phyloP scores from a whole-genome alignment of 2,113 vertebrate species.

The Tautogolabrus adspersus region DNA sequence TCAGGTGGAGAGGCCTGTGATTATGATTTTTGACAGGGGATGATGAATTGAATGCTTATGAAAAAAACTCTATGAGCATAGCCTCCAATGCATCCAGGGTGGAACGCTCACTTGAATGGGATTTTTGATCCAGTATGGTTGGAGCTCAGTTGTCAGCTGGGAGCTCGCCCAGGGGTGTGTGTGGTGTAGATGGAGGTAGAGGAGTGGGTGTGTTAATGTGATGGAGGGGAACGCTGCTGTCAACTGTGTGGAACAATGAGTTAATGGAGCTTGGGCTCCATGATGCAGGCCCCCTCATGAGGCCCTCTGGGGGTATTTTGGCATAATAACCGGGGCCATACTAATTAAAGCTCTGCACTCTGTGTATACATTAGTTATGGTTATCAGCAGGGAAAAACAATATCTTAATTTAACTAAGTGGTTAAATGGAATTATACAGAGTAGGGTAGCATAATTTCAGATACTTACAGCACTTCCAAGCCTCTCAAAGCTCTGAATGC shows the following conservation, averaged over 20 bases:
- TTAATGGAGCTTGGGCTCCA: conserved; percentile 70
- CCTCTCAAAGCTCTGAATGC: conserved; percentile 78
- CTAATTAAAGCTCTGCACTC: conserved; percentile 49
- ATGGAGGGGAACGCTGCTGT: conserved; percentile 67
- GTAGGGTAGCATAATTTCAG: conserved; percentile 25
- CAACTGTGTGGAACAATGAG: conserved; percentile 72
- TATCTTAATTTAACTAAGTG: conserved; percentile 60
- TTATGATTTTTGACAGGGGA: conserved; percentile 56
- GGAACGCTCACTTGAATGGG: conserved; percentile 44
- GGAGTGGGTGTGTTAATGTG: conserved; percentile 67
- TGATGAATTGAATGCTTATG: conserved; percentile 64
- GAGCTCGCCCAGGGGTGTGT: conserved; percentile 43
- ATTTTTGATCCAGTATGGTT: conserved; percentile 34
- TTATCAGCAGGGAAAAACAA: conserved; percentile 54
- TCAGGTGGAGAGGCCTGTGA: conserved; percentile 57
- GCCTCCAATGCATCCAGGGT: conserved; percentile 2
- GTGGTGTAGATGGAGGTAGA: conserved; percentile 48
- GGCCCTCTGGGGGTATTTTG: conserved; percentile 56
- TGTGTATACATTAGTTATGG: conserved; percentile 60
- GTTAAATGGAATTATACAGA: conserved; percentile 38
- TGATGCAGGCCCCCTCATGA: conserved; percentile 48
- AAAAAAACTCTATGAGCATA: conserved; percentile 23
- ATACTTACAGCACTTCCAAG: conserved; percentile 81
- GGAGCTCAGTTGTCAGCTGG: conserved; percentile 50
- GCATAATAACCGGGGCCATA: conserved; percentile 43